Percentiles rank a stretch among this genome's conserved stretches.
phyloP scores from a whole-genome alignment of 2,113 vertebrate species.

The Sterna hirundo region DNA sequence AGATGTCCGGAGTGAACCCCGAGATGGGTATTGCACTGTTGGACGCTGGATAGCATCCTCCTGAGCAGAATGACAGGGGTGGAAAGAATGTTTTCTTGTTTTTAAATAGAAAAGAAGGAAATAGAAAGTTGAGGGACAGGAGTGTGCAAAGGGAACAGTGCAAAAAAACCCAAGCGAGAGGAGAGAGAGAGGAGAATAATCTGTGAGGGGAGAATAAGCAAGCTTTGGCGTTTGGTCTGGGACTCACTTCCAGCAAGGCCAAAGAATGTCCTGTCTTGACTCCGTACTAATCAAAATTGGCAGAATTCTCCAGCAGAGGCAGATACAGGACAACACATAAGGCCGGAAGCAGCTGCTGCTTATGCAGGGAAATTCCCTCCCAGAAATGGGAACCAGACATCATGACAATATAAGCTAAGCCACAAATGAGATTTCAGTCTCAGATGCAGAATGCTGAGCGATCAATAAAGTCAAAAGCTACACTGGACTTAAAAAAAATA shows the following conservation, averaged over 20 bases:
- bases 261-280: neutral
- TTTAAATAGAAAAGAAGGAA: neutral
- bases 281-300: neutral
- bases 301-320: neutral
- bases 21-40: neutral
- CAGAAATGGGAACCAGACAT: neutral
- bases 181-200: neutral
- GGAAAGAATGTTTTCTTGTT: neutral
- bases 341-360: neutral
- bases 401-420: neutral
- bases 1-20: neutral
- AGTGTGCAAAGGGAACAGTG: neutral
- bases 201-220: neutral
- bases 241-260: neutral
- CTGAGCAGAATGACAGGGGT: neutral
- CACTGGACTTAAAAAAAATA: neutral
- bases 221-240: neutral
- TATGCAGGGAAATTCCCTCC: neutral
- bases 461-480: constrained; percentile 3
- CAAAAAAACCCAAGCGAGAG: neutral
- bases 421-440: neutral
- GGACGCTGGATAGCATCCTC: neutral
- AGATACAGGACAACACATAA: neutral
- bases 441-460: neutral
- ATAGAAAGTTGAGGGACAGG: neutral